Evolutionary conservation across 2,888 invertebrate genomes (phyloP).

Genomic region (Rotaria magnacalcarata): DNA sequence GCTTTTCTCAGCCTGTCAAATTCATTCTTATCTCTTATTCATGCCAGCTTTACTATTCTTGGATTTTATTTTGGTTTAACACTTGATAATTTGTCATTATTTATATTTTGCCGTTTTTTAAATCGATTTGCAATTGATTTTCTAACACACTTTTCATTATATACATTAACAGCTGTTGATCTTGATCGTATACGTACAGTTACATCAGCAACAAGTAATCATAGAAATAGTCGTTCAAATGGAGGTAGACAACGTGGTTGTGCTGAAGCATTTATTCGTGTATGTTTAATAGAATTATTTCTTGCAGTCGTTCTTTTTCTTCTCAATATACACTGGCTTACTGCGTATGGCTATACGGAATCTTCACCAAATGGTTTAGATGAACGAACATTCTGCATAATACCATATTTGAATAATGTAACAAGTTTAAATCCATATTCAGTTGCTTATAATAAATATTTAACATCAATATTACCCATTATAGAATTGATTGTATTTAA

Average conservation of each 20-base stretch:
- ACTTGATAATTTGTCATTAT: neutral
- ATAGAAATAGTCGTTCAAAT: neutral
- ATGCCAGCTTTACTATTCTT: neutral
- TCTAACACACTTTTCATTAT: constrained; percentile 9
- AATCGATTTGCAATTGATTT: neutral
- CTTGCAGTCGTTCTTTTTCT: neutral
- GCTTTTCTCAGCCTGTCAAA: constrained; percentile 48
- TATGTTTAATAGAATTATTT: neutral
- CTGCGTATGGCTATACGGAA: neutral
- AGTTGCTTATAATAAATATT: neutral
- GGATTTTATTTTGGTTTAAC: neutral
- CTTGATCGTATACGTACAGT: neutral
- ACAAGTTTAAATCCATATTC: neutral
- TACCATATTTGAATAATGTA: neutral
- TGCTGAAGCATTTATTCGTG: neutral
- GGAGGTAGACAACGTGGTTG: neutral
- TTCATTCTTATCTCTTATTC: neutral
- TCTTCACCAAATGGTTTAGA: neutral
- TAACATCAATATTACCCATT: neutral
- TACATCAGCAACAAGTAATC: neutral
- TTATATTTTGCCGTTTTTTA: neutral
- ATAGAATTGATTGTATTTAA: neutral
- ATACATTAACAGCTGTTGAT: constrained; percentile 12
- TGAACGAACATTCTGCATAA: neutral
- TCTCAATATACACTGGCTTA: neutral